Evolutionary conservation across 2,797 vertebrate genomes (phyloP).

Genomic region (Limosa lapponica): DNA sequence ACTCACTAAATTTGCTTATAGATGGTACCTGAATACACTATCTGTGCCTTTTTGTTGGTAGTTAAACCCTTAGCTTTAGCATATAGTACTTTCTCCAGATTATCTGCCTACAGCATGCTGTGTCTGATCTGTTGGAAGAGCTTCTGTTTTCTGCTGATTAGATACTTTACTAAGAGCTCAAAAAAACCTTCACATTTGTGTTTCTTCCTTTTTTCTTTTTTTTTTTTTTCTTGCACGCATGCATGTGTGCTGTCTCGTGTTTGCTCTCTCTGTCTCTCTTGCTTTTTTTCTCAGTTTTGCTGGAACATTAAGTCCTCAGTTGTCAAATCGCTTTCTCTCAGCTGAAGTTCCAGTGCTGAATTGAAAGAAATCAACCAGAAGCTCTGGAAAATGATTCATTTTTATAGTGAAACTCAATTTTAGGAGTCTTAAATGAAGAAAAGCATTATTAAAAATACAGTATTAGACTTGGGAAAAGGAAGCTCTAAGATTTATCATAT

Average conservation of each 20-base stretch:
- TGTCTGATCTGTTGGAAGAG: slow-evolving; percentile 44
- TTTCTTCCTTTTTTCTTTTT: slow-evolving; percentile 39
- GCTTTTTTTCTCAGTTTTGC: background rate
- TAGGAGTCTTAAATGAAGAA: background rate
- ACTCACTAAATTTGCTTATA: background rate
- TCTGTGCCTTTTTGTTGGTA: background rate
- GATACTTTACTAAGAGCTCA: slow-evolving; percentile 49
- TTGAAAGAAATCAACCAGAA: slow-evolving; percentile 55
- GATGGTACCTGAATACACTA: background rate
- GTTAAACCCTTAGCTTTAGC: background rate
- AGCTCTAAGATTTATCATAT: background rate
- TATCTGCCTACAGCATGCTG: background rate
- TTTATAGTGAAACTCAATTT: slow-evolving; percentile 8
- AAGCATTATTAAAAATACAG: background rate
- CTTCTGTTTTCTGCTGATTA: slow-evolving; percentile 56
- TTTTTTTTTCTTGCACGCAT: slow-evolving; percentile 29
- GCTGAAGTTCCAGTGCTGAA: slow-evolving; percentile 45
- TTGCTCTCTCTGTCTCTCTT: background rate
- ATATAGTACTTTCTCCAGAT: background rate
- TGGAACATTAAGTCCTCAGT: slow-evolving; percentile 36
- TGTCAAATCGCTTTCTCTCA: slow-evolving; percentile 61
- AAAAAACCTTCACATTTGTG: background rate
- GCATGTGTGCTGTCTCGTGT: background rate
- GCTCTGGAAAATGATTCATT: slow-evolving; percentile 38
- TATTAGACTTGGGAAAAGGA: background rate